phyloP scores from a whole-genome alignment of 2,797 vertebrate genomes.

The Anguilla megastoma region DNA sequence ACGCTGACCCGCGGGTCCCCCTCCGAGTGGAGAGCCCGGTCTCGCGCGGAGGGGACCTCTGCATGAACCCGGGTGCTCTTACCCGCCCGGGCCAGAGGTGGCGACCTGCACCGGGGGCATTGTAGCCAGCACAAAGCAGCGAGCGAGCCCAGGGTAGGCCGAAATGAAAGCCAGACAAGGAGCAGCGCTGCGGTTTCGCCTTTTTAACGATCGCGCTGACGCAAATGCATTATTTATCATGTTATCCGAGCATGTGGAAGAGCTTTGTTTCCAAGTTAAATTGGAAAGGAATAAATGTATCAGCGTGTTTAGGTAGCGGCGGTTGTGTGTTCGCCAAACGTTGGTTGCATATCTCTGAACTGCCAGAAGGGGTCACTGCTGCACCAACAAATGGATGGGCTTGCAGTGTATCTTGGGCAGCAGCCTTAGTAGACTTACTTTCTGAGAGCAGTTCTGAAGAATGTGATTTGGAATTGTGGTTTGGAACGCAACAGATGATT shows the following conservation, averaged over 20 bases:
- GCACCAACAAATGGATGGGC: not conserved
- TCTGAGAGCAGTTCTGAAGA: not conserved
- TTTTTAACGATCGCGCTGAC: not conserved
- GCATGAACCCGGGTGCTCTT: not conserved
- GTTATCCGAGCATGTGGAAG: not conserved
- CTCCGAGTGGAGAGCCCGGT: not conserved
- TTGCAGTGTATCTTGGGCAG: not conserved
- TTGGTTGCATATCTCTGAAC: not conserved
- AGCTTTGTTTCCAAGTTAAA: not conserved
- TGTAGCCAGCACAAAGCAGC: not conserved
- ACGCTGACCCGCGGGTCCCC: not conserved
- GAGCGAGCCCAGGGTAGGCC: not conserved
- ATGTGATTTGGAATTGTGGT: not conserved
- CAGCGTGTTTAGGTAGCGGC: not conserved
- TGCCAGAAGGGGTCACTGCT: conserved; percentile 30
- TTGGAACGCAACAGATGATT: not conserved
- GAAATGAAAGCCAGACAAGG: not conserved
- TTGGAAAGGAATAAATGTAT: not conserved
- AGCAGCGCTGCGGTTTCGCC: not conserved
- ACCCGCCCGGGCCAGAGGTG: not conserved
- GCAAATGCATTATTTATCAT: not conserved
- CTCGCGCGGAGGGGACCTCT: not conserved
- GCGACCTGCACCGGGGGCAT: not conserved
- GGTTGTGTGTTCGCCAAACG: not conserved
- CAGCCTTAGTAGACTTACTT: not conserved